Evolutionary conservation across 2,888 invertebrate genomes (phyloP).

Genomic region (Oegoconia quadripuncta): DNA sequence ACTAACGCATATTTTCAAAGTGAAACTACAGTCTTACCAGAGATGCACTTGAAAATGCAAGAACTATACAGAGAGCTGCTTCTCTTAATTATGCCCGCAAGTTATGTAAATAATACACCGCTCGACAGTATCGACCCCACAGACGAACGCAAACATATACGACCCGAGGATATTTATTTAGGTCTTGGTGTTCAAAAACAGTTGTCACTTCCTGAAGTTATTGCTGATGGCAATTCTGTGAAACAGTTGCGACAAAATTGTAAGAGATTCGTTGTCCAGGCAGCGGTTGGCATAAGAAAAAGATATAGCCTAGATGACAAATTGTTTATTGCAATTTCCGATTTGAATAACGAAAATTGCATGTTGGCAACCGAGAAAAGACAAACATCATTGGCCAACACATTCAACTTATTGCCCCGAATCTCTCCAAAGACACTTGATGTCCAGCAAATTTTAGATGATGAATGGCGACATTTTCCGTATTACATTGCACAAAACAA

Average conservation of each 20-base stretch:
- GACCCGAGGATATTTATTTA: not conserved
- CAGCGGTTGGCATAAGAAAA: not conserved
- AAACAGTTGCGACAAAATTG: slow-evolving; percentile 1
- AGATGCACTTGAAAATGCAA: slow-evolving; percentile 1
- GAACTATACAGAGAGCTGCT: slow-evolving; percentile 3
- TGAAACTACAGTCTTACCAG: not conserved
- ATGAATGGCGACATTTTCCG: slow-evolving; percentile 9
- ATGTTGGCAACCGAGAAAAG: not conserved
- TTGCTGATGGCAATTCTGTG: not conserved
- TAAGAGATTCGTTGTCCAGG: not conserved
- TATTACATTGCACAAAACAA: not conserved
- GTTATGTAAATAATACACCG: not conserved
- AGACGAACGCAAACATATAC: not conserved
- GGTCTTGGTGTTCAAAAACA: slow-evolving; percentile 2
- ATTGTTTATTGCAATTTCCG: not conserved
- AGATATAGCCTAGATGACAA: not conserved
- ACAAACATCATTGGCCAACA: not conserved
- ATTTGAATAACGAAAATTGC: not conserved
- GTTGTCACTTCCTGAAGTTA: not conserved
- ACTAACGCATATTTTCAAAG: slow-evolving; percentile 7
- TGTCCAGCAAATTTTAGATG: slow-evolving; percentile 1
- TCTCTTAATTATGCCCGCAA: not conserved
- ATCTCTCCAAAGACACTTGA: not conserved
- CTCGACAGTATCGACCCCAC: not conserved
- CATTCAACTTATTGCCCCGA: not conserved